A percentile compares a stretch with the other conserved stretches of the same genome.
Conservation (phyloP, 2,797 vertebrate species). For the Anguilla megastoma region DNA sequence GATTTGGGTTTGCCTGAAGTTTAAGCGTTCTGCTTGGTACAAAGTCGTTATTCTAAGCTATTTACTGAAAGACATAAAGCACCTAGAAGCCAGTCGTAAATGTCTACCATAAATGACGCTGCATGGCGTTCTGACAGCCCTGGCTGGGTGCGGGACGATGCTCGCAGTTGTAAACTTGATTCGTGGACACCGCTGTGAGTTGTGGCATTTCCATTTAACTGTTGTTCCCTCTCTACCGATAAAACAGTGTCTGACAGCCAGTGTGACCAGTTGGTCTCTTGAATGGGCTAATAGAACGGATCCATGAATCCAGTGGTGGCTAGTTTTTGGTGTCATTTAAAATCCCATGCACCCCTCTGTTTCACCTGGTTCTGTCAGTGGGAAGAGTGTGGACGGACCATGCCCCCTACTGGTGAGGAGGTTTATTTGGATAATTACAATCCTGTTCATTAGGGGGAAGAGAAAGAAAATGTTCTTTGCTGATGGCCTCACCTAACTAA, state of each 20-base stretch:
- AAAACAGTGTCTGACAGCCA: background rate
- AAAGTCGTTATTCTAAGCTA: background rate
- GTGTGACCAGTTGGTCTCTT: background rate
- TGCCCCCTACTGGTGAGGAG: background rate
- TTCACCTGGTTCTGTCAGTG: background rate
- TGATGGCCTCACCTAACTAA: background rate
- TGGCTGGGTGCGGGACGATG: background rate
- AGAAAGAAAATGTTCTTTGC: background rate
- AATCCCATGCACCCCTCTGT: background rate
- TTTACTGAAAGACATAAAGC: background rate
- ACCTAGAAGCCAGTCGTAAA: background rate
- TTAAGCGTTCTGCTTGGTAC: background rate
- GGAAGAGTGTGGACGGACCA: background rate
- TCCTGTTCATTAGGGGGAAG: background rate
- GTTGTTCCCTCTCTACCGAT: background rate
- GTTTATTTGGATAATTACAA: background rate
- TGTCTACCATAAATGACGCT: background rate
- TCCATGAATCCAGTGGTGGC: background rate
- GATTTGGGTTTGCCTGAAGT: background rate
- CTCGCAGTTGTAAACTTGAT: background rate
- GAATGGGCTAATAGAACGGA: background rate
- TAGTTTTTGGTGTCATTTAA: background rate
- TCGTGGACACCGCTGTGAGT: background rate
- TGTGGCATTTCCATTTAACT: conserved; percentile 3
- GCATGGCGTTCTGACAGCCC: background rate